These are phyloP conservation scores for Holothuria leucospilota DNA, from an alignment of 53 echinoderm and acorn worm genomes.

Conservation along the genomic window DNA sequence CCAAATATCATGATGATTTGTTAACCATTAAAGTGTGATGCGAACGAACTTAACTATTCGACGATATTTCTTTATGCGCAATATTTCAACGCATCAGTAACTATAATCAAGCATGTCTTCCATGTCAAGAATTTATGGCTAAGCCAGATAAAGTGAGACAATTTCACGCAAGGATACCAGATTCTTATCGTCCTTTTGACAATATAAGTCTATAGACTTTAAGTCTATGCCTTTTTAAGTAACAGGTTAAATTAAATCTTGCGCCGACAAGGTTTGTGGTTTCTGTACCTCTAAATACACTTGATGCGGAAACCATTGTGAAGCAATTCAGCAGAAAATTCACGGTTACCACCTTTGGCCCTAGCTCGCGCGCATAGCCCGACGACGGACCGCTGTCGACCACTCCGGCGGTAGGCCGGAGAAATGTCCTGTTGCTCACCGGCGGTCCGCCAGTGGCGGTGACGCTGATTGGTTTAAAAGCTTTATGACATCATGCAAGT, in stretches of 20 bases:
- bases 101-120: no score
- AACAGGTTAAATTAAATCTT: constrained; percentile 18
- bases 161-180: constrained; percentile 31
- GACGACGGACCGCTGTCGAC: no score
- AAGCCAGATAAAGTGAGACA: constrained; percentile 26
- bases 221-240: constrained; percentile 30
- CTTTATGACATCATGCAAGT: no score
- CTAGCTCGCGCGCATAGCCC: no score
- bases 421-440: no score
- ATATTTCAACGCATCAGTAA: constrained; percentile 29
- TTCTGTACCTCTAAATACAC: constrained; percentile 40
- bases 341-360: constrained; percentile 37
- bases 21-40: constrained; percentile 64
- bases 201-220: constrained; percentile 33
- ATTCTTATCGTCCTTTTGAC: no score
- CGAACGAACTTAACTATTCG: constrained; percentile 69
- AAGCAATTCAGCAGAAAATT: constrained; percentile 26
- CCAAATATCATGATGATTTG: constrained; percentile 61
- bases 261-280: constrained; percentile 49
- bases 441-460: no score
- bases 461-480: no score
- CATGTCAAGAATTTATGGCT: no score
- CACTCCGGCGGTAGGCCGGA: no score
- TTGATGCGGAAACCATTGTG: constrained; percentile 27
- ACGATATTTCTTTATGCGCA: constrained; percentile 55